Base-by-base conservation (phyloP, 2,888 invertebrate species). In the Caenorhabditis panamensis region DNA sequence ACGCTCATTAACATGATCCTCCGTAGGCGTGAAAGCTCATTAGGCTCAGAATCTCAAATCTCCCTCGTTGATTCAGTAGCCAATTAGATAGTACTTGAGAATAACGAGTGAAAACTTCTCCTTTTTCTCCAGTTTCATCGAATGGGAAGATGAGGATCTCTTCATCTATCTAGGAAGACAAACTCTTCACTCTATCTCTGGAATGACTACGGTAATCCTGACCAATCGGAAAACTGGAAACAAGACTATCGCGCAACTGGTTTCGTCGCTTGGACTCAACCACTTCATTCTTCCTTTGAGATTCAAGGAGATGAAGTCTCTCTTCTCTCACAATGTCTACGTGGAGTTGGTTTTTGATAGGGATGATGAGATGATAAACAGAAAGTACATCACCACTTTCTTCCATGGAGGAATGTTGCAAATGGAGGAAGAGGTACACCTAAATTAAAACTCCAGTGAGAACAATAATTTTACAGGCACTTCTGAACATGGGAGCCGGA, bases 311-410 rank as follows among this genome's bases (percentile, higher is more conserved):
- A 9, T 28, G 18, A 9, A 2, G n/a, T 18, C 1, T 20, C 20
- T 56, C 0, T 56, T 56, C 36, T 18, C 36, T 9, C 18, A 56
- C 56, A 56, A n/a, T 1, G 13, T 56, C 6, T 18, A 18, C 3
- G 56, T 56, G 18, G 56, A 56, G 20, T 18, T 56, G 8, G 16
- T n/a, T 1, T 56, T 56, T 20, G 56, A 56, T 1, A n/a, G 56
- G 1, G 31, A 56, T 5, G 56, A 56, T 11, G 9, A 18, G 11
- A 56, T 56, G 6, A 36, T n/a, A 1, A 3, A 31, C 8, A 56
- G 11, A 18, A 31, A 8, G 1, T 31, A 20, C 18, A 36, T 56
- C 18, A 31, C 36, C 13, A 20, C 20, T 1, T 28, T 56, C 18
- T 31, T 31, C 2, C n/a, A n/a, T 1, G 36, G 20, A 9, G 56